Percentiles rank a stretch among this genome's conserved stretches.
Evolutionary conservation across 64 coral and sea anemone genomes (phyloP).

Genomic region (Montipora capricornis): DNA sequence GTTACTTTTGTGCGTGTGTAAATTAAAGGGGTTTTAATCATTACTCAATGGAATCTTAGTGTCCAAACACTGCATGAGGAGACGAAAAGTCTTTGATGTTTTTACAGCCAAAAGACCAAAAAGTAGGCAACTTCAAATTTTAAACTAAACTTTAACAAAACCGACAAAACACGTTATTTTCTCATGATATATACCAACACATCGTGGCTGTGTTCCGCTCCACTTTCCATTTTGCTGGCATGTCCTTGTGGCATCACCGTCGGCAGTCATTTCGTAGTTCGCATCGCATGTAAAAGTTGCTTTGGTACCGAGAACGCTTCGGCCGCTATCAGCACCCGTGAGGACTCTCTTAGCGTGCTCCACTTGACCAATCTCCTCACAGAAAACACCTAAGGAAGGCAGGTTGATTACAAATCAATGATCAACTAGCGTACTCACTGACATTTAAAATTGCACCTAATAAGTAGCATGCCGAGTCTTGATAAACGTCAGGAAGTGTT

Average conservation of each 20-base stretch:
- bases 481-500: too few relatives aligned
- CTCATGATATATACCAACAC: conserved; percentile 32
- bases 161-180: not conserved
- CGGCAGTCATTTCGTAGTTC: conserved; percentile 38
- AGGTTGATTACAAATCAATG: not conserved
- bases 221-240: conserved; percentile 60
- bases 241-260: conserved; percentile 12
- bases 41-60: too few relatives aligned
- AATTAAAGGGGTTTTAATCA: too few relatives aligned
- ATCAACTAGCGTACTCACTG: not conserved
- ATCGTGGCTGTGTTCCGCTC: conserved; percentile 64
- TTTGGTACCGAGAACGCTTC: conserved; percentile 24
- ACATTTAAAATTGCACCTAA: too few relatives aligned
- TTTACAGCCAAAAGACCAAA: too few relatives aligned
- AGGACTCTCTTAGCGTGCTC: conserved; percentile 41
- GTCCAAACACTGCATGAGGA: too few relatives aligned
- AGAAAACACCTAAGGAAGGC: conserved; percentile 38
- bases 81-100: too few relatives aligned
- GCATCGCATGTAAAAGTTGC: conserved; percentile 57
- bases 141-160: not conserved
- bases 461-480: not conserved
- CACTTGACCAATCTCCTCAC: conserved; percentile 56
- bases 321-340: not conserved
- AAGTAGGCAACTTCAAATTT: too few relatives aligned
- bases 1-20: too few relatives aligned